phyloP scores from a whole-genome alignment of 2,113 vertebrate genomes.

The Cephalopterus ornatus region DNA sequence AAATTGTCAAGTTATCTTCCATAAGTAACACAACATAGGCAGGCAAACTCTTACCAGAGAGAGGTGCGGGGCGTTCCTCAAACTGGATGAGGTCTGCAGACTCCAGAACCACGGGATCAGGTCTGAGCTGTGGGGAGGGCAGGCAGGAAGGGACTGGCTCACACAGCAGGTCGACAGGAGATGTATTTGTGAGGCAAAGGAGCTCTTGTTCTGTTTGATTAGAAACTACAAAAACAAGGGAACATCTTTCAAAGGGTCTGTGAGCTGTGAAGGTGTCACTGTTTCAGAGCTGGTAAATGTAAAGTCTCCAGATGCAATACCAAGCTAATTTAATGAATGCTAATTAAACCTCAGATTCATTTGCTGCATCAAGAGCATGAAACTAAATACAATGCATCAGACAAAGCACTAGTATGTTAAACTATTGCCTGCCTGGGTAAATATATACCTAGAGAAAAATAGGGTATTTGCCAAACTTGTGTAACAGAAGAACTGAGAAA shows the following conservation, averaged over 20 bases:
- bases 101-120: slow-evolving; percentile 83
- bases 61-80: slow-evolving; percentile 76
- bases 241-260: not conserved
- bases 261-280: not conserved
- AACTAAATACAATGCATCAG: not conserved
- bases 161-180: slow-evolving; percentile 90
- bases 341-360: not conserved
- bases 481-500: not conserved
- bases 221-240: slow-evolving; percentile 61
- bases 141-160: slow-evolving; percentile 93
- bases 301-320: not conserved
- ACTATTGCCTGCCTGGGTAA: not conserved
- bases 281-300: not conserved
- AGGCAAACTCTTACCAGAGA: slow-evolving; percentile 59
- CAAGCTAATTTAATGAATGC: not conserved
- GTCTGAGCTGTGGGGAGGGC: slow-evolving; percentile 91
- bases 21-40: not conserved
- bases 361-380: not conserved
- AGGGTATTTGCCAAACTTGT: not conserved
- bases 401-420: not conserved
- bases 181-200: slow-evolving; percentile 76
- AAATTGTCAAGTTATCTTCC: not conserved
- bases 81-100: slow-evolving; percentile 89
- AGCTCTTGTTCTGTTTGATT: slow-evolving; percentile 81
- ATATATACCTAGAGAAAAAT: not conserved